phyloP scores from a whole-genome alignment of 2,888 invertebrate species.

The Phanerotoma sp. region DNA sequence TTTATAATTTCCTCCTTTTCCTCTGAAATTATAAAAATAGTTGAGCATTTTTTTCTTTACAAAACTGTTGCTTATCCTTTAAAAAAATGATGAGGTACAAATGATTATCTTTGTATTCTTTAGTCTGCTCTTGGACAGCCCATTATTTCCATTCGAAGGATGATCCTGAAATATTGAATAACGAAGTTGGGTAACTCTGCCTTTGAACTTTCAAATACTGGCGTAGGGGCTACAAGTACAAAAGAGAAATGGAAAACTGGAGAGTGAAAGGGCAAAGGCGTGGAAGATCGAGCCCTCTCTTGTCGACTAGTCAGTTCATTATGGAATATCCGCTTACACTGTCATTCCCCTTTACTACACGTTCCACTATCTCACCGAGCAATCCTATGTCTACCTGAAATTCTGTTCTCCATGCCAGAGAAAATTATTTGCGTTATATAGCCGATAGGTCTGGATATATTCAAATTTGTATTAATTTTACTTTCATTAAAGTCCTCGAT shows the following conservation, averaged over 20 bases:
- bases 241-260: no score
- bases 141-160: constrained; percentile 23
- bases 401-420: background rate
- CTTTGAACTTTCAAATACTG: constrained; percentile 24
- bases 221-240: no score
- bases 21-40: no score
- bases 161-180: constrained; percentile 29
- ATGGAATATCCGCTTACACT: constrained; percentile 32
- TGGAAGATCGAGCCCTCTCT: background rate
- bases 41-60: background rate
- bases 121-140: background rate
- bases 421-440: background rate
- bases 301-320: constrained; percentile 30
- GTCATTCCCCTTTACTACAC: constrained; percentile 11
- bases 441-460: no score
- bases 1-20: no score
- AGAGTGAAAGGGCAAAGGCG: constrained; percentile 3
- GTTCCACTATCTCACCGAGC: background rate
- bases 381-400: background rate
- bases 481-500: background rate
- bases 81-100: background rate
- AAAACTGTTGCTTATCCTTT: no score
- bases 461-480: background rate
- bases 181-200: constrained; percentile 23
- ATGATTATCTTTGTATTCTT: background rate